These are phyloP conservation scores for Anticlea derivata DNA, from an alignment of 2,888 invertebrate genomes.

Conservation along the genomic window DNA sequence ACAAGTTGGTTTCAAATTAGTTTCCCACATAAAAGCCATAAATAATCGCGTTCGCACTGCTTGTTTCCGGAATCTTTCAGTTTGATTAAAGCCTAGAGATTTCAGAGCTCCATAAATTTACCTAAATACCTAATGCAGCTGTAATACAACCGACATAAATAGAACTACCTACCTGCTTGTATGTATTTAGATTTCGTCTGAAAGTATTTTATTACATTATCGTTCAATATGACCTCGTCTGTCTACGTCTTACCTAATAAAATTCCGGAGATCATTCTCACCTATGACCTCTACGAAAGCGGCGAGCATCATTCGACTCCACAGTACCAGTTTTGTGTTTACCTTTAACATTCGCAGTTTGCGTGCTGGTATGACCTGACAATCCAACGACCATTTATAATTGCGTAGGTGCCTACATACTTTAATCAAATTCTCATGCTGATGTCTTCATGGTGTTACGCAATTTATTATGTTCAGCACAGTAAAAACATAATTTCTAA, in stretches of 20 bases:
- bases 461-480: background rate
- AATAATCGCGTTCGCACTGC: no score
- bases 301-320: constrained; percentile 27
- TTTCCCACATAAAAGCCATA: no score
- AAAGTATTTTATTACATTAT: constrained; percentile 18
- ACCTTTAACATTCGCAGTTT: constrained; percentile 30
- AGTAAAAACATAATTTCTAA: background rate
- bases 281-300: constrained; percentile 60
- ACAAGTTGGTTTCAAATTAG: no score
- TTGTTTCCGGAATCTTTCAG: no score
- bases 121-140: no score
- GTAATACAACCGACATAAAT: no score
- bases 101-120: no score
- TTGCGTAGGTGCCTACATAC: constrained; percentile 17
- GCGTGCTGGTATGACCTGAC: constrained; percentile 2
- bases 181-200: no score
- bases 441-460: constrained; percentile 8
- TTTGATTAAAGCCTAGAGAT: no score
- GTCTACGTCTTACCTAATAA: constrained; percentile 44
- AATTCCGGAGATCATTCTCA: constrained; percentile 50
- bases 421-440: background rate
- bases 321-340: constrained; percentile 29
- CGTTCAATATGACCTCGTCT: constrained; percentile 38
- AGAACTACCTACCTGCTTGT: no score
- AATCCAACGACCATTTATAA: constrained; percentile 11